Evolutionary conservation across 1,140 invertebrate genomes (phyloP), one percentile per base, ranked within the genome.

Genomic region (Hyposmocoma kahamanoa): DNA sequence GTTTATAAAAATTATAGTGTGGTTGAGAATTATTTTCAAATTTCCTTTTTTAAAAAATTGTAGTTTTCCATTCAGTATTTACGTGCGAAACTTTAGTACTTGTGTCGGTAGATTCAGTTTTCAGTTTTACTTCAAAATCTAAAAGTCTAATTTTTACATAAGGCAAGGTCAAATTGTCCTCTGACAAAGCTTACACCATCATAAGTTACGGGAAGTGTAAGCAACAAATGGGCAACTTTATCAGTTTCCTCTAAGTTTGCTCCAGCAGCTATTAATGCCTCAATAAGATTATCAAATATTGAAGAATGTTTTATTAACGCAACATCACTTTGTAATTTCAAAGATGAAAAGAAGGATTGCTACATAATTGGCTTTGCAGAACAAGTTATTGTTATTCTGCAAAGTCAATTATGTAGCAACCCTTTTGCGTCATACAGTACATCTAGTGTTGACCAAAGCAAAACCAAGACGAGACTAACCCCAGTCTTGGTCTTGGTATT

Each of bases 131-230:
- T 56, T 84, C 77, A 32, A 78, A 68, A 48, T 84, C 79, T 13
- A 81, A 51, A n/a, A 82, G 52, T 48, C 68, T 42, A 13, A 57
- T 71, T 61, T 84, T 83, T 13, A 82, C 72, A 66, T 81, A 83
- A 19, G 50, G 60, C 36, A 78, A 62, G 17, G 60, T 78, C 46
- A 78, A 48, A 50, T 69, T 72, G 42, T 74, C 63, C 42, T 74
- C 66, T 0, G 67, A 48, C 22, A 84, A 46, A 3, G 79, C 83
- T 62, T 86, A 84, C 54, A 5, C 57, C 62, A 53, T 80, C 70
- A 53, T 73, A 83, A 22, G 36, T 50, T 41, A 56, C 30, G 5
- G 84, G 73, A 39, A 86, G 50, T 36, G 67, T 76, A 0, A 77
- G 45, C 13, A 85, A 57, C 43, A 86, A 59, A 58, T 83, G 72